Percentiles rank a stretch among this genome's conserved stretches.
Conservation (phyloP, 2,797 vertebrate genomes). For the Pipistrellus kuhlii region DNA sequence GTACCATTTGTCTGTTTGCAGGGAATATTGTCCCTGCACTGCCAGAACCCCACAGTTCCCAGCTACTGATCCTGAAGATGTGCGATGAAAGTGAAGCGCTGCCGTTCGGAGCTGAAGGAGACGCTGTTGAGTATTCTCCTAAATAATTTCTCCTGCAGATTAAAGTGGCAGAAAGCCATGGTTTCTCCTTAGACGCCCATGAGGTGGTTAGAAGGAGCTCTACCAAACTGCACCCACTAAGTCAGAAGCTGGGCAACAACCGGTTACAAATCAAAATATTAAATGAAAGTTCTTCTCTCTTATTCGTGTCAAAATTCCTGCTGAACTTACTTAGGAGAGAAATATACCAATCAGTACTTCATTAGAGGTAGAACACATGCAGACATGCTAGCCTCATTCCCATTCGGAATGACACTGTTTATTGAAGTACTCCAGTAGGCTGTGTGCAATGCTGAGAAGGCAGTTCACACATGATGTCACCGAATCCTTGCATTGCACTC, state of each 20-base stretch:
- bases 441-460: neutral
- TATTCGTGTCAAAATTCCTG: constrained; percentile 15
- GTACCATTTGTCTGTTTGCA: neutral
- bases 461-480: neutral
- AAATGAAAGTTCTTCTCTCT: constrained; percentile 41
- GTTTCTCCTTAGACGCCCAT: neutral
- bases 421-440: neutral
- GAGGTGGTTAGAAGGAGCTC: neutral
- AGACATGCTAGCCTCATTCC: neutral
- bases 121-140: neutral
- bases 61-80: neutral
- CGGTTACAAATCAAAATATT: neutral
- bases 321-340: constrained; percentile 19
- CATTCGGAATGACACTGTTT: neutral
- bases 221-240: neutral
- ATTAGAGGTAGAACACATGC: neutral
- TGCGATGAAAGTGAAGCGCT: neutral
- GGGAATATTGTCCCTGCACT: neutral
- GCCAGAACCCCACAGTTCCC: neutral
- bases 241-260: no score
- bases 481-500: neutral
- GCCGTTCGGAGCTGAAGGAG: neutral
- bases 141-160: neutral
- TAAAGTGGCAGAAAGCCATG: neutral
- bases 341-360: neutral